Evolutionary conservation across 2,888 invertebrate genomes (phyloP).

Genomic region (Cephus rjabovi): DNA sequence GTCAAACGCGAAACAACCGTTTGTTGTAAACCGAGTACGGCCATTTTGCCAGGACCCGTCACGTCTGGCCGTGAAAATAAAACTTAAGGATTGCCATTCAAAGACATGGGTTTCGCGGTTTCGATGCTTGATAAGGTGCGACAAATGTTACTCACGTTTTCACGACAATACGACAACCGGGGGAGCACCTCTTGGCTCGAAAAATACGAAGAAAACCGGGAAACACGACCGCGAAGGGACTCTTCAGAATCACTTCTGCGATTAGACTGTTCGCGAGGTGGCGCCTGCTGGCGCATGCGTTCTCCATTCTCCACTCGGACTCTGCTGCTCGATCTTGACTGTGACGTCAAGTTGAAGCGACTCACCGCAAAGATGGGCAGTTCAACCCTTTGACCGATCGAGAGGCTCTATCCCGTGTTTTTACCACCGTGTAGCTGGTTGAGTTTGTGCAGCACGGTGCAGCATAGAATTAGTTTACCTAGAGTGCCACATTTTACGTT

Average conservation of each 20-base stretch:
- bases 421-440: too few relatives aligned
- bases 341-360: background rate
- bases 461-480: too few relatives aligned
- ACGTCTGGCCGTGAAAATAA: slow-evolving; percentile 40
- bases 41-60: slow-evolving; percentile 62
- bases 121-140: background rate
- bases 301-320: slow-evolving; percentile 8
- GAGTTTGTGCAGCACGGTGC: too few relatives aligned
- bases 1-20: slow-evolving; percentile 33
- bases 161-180: slow-evolving; percentile 34
- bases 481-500: too few relatives aligned
- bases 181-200: slow-evolving; percentile 33
- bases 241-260: slow-evolving; percentile 53
- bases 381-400: too few relatives aligned
- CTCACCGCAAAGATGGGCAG: too few relatives aligned
- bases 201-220: slow-evolving; percentile 44
- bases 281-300: slow-evolving; percentile 50
- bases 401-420: too few relatives aligned
- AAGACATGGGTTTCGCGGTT: background rate
- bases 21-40: slow-evolving; percentile 59
- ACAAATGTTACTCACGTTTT: slow-evolving; percentile 42
- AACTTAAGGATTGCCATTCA: slow-evolving; percentile 1
- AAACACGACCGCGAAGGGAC: slow-evolving; percentile 47
- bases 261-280: slow-evolving; percentile 54
- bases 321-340: background rate